Base-by-base conservation (phyloP, 2,113 vertebrate species). In the Pseudopipra pipra region DNA sequence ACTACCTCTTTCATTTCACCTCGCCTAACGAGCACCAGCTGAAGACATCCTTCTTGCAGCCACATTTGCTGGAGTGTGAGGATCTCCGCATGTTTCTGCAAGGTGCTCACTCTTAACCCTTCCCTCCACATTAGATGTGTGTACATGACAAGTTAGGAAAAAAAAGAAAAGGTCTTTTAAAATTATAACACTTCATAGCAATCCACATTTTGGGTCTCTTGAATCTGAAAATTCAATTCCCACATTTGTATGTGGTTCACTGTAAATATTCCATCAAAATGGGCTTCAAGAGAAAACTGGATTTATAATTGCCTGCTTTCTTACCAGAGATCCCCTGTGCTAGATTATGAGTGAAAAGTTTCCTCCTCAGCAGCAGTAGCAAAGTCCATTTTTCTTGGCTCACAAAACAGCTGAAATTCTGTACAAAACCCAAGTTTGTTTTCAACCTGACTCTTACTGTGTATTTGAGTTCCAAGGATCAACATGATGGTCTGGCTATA, bases 1-100 rank as follows among this genome's bases (percentile, higher is more conserved):
- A 37, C 78, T 73, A 71, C 52, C 27, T 58, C 43, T 90, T 95
- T 90, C 71, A 66, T 88, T 96, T 96, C 5, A 2, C 71, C 85
- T 91, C 4, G 0, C 33, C 70, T 93, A 94, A 95, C 68, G 61
- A 96, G 70, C 76, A 75, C 16, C 44, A 84, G 75, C 79, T 85
- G 24, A 12, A 88, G 80, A 58, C 52, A 68, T 71, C 56, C 47
- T 88, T 80, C 90, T 92, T 21, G 1, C 12, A 87, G 49, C 27
- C 52, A 37, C 17, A 3, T 56, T 85, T 76, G 19, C 65, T 80
- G 85, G 31, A 82, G 44, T 11, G 4, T 47, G 73, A 92, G 65
- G 80, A 82, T 27, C 49, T 67, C 51, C 35, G 13, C 6, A 1
- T 28, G 31, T 30, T 75, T 92, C 80, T 9, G 2, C 44, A 28